phyloP scores from a whole-genome alignment of 2,113 vertebrate species.

The Rhadina sibilatrix region DNA sequence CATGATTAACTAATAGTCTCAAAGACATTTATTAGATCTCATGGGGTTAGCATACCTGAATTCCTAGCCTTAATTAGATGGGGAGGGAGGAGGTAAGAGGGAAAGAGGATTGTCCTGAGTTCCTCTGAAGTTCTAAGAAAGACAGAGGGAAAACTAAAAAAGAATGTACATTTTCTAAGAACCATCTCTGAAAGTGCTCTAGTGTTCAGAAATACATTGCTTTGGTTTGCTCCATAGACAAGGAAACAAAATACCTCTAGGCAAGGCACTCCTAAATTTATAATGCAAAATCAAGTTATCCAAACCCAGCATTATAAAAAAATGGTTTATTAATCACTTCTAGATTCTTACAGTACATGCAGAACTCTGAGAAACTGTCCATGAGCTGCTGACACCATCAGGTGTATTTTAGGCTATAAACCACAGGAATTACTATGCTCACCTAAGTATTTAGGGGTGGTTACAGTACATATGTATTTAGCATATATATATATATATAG shows the following conservation, averaged over 20 bases:
- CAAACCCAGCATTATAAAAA: neutral
- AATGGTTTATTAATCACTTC: neutral
- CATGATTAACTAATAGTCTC: neutral
- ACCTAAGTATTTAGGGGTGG: neutral
- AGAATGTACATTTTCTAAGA: neutral
- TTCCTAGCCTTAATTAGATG: neutral
- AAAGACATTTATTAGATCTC: neutral
- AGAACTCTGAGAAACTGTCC: neutral
- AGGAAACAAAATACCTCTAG: neutral
- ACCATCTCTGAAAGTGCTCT: neutral
- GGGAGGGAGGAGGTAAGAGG: neutral
- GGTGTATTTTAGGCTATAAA: neutral
- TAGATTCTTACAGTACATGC: neutral
- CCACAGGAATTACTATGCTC: neutral
- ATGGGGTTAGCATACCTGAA: neutral
- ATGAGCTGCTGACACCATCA: neutral
- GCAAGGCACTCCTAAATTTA: neutral
- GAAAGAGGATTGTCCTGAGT: neutral
- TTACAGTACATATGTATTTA: neutral
- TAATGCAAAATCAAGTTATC: neutral
- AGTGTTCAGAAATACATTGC: neutral
- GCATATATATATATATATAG: neutral
- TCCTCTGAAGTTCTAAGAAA: neutral
- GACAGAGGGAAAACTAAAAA: neutral
- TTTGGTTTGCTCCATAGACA: neutral